A percentile compares a stretch with the other conserved stretches of the same genome.
Evolutionary conservation across 2,888 invertebrate species (phyloP).

Genomic region (Caenorhabditis parvicauda): DNA sequence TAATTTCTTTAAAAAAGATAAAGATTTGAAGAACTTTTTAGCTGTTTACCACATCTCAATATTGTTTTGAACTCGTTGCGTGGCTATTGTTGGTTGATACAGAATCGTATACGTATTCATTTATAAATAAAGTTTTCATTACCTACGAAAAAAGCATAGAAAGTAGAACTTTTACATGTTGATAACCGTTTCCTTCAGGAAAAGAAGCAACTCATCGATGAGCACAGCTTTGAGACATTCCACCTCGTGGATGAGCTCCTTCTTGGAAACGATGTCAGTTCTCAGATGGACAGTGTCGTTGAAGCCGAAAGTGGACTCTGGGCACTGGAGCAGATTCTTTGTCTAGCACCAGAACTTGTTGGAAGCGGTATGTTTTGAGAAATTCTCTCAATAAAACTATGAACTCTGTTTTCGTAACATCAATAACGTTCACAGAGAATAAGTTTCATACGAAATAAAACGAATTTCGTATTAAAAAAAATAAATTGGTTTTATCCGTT

Average conservation of each 20-base stretch:
- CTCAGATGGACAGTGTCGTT: conserved; percentile 42
- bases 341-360: conserved; percentile 57
- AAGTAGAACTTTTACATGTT: not conserved
- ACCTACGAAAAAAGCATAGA: not conserved
- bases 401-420: no score
- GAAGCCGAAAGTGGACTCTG: conserved; percentile 59
- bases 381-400: no score
- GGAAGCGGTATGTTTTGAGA: conserved; percentile 51
- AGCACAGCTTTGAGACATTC: conserved; percentile 59
- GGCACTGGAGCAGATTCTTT: conserved; percentile 59
- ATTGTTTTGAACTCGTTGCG: no score
- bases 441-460: no score
- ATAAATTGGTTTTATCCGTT: no score
- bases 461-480: no score
- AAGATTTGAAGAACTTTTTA: no score
- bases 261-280: conserved; percentile 50
- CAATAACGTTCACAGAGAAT: no score
- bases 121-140: no score
- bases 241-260: conserved; percentile 59
- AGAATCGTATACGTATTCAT: no score
- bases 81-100: not conserved
- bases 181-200: conserved; percentile 40
- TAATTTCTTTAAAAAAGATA: no score
- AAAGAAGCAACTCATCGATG: conserved; percentile 55
- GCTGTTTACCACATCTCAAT: no score